Evolutionary conservation across 2,113 vertebrate species (phyloP).

Genomic region (Lepus americanus): DNA sequence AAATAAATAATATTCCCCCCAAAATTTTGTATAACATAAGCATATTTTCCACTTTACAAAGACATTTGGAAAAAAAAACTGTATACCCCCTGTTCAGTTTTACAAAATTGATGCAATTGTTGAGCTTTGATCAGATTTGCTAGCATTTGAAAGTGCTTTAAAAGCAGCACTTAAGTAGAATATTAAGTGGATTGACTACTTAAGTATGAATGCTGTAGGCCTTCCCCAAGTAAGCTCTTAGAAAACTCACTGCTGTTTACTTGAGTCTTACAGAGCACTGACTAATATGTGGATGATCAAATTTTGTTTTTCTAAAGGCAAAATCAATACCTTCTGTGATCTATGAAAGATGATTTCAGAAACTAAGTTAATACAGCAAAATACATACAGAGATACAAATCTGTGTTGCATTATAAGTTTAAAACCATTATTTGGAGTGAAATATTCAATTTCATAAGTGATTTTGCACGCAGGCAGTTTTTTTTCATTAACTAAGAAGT

Average conservation of each 20-base stretch:
- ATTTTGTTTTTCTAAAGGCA: constrained; percentile 65
- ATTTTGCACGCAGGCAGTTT: constrained; percentile 10
- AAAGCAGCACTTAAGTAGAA: constrained; percentile 29
- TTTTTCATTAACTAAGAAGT: constrained; percentile 1
- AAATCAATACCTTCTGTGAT: constrained; percentile 63
- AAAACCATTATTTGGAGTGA: not conserved
- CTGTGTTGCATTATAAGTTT: not conserved
- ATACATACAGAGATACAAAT: not conserved
- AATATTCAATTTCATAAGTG: not conserved
- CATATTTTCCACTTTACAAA: no score
- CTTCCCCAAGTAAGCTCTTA: constrained; percentile 44
- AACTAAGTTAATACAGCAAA: not conserved
- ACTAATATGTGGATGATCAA: constrained; percentile 38
- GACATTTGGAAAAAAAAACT: not conserved
- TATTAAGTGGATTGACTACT: not conserved
- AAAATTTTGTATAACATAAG: no score
- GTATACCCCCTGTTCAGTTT: not conserved
- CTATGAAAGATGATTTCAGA: constrained; percentile 25
- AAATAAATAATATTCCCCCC: no score
- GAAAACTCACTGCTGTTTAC: constrained; percentile 30
- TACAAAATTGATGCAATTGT: not conserved
- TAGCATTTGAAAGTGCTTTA: not conserved
- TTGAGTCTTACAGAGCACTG: not conserved
- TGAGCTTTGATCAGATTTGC: constrained; percentile 45
- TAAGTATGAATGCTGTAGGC: not conserved